Evolutionary conservation across 1,140 invertebrate species (phyloP).

Genomic region (Tenebrio molitor): DNA sequence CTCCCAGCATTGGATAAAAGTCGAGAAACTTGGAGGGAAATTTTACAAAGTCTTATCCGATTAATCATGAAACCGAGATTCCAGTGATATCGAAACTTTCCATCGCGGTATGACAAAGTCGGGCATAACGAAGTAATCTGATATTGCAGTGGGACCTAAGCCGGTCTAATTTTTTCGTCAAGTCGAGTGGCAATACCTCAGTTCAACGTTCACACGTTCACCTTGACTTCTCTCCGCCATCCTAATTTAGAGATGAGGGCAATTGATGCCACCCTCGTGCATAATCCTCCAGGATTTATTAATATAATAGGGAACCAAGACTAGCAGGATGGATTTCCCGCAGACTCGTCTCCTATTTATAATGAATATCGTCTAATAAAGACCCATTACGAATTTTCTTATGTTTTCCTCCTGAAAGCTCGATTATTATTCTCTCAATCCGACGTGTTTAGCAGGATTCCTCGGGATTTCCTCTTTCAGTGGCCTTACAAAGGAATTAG

Average conservation of each 20-base stretch:
- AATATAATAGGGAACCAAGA: too few relatives aligned
- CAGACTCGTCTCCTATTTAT: too few relatives aligned
- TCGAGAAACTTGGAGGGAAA: too few relatives aligned
- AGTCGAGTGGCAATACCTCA: neutral
- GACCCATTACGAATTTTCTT: neutral
- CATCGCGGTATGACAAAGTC: neutral
- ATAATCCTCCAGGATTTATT: conserved; percentile 16
- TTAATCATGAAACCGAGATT: conserved; percentile 3
- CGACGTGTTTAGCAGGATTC: neutral
- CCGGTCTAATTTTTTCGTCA: neutral
- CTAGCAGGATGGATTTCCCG: too few relatives aligned
- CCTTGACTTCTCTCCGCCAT: neutral
- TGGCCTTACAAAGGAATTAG: too few relatives aligned
- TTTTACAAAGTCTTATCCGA: too few relatives aligned
- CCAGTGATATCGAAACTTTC: conserved; percentile 3
- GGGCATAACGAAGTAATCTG: neutral
- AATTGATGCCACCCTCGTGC: conserved; percentile 13
- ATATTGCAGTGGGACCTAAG: neutral
- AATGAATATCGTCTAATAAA: too few relatives aligned
- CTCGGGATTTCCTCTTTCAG: neutral
- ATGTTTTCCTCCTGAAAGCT: neutral
- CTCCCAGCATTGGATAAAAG: neutral
- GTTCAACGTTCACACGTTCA: neutral
- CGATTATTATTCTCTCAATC: neutral
- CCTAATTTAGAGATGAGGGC: neutral